Base-by-base conservation (phyloP, 2,888 invertebrate genomes). In the Stenoptilia bipunctidactyla region DNA sequence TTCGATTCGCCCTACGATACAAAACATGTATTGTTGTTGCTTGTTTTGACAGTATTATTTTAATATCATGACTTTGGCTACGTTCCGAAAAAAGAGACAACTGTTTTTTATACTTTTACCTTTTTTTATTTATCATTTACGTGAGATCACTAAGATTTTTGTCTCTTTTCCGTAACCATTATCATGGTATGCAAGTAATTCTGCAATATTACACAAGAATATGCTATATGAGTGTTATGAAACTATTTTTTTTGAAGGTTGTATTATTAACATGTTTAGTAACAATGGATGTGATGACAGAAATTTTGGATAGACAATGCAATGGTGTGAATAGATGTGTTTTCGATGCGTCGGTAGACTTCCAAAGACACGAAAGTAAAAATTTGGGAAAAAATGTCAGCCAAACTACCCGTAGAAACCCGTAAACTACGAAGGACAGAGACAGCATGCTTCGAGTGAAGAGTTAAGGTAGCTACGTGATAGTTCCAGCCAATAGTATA, bases 1-100 rank as follows among this genome's bases (percentile, higher is more conserved):
- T 97, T 97, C 59, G 96, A 94, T 85, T 92, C 92, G 59, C 91
- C 93, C 75, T 75, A 75, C 55, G 67, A 67, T 66, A 64, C 56
- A 75, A 61, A 79, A 74, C 58, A 69, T 63, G 62, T 61, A 59
- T 71, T 61, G 66, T 70, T 66, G 68, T 48, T 60, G 53, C 47
- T 56, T 30, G 14, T 34, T 13, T 9, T n/a, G 13, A 13, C 5
- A 6, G 34, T 34, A 34, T 14, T 13, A 14, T 20, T 20, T 3
- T 14, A 3, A 34, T 2, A 14, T 4, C 34, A 12, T 12, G 34
- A 14, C 34, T 14, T 14, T 34, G 34, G 34, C 5, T 13, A 34
- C 13, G 8, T 34, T 10, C 4, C 2, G 9, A 12, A 30, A 12
- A 8, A 30, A 4, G n/a, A 30, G 8, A 20, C 20, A 20, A 20